Evolutionary conservation across 1,140 invertebrate species (phyloP).

Genomic region (Cherax destructor): DNA sequence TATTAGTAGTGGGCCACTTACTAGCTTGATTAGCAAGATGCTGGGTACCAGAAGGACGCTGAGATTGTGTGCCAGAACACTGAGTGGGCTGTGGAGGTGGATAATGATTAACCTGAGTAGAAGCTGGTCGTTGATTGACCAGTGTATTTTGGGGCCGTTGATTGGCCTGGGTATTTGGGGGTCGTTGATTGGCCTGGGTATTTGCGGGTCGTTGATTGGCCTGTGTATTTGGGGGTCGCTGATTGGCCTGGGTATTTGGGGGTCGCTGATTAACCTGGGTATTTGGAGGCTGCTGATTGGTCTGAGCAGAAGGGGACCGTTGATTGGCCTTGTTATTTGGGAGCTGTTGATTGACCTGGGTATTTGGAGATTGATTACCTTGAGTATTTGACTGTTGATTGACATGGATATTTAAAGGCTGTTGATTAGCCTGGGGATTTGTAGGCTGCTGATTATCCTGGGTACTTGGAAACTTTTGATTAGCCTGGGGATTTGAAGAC

Average conservation of each 20-base stretch:
- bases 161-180: not conserved
- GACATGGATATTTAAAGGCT: not conserved
- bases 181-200: not conserved
- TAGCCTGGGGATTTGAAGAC: too few species aligned
- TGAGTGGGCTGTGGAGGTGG: too few species aligned
- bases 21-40: too few species aligned
- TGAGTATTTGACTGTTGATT: not conserved
- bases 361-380: too few species aligned
- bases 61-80: too few species aligned
- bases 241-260: not conserved
- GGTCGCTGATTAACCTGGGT: not conserved
- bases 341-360: not conserved
- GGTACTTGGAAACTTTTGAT: too few species aligned
- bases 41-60: too few species aligned
- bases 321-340: not conserved
- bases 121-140: too few species aligned
- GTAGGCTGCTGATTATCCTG: too few species aligned
- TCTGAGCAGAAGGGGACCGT: not conserved
- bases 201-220: not conserved
- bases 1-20: not conserved
- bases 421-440: not conserved
- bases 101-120: too few species aligned
- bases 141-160: not conserved
- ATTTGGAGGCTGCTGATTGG: not conserved
- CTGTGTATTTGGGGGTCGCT: not conserved